Evolutionary conservation across 2,888 invertebrate species (phyloP).

Genomic region (Octonoba sinensis): DNA sequence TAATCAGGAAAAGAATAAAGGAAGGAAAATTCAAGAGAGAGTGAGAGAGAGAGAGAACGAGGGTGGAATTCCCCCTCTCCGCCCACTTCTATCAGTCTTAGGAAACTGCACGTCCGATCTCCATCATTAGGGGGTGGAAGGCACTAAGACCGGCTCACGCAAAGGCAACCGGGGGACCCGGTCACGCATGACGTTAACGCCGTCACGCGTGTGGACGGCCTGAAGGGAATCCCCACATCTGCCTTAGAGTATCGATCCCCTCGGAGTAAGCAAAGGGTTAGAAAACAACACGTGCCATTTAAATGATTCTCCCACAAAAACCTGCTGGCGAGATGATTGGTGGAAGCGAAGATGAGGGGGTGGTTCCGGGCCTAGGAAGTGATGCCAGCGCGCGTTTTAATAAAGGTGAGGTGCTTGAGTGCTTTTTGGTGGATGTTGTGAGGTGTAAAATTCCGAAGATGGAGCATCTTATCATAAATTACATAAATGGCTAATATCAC

Average conservation of each 20-base stretch:
- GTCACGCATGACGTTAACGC: constrained; percentile 62
- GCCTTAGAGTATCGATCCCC: constrained; percentile 33
- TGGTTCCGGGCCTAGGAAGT: background rate
- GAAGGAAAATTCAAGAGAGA: too few relatives aligned
- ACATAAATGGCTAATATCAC: too few relatives aligned
- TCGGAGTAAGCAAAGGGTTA: constrained; percentile 43
- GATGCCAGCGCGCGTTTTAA: constrained; percentile 13
- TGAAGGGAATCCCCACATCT: constrained; percentile 50
- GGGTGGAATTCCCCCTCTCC: background rate
- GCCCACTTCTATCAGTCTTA: constrained; percentile 28
- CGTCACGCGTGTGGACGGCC: constrained; percentile 54
- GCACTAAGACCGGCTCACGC: constrained; percentile 33
- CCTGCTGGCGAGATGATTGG: constrained; percentile 22
- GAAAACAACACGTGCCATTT: constrained; percentile 47
- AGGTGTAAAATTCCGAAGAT: too few relatives aligned
- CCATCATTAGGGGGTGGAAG: constrained; percentile 13
- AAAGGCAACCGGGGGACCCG: constrained; percentile 29
- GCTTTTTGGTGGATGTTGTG: too few relatives aligned
- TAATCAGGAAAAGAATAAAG: too few relatives aligned
- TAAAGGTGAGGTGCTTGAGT: constrained; percentile 8
- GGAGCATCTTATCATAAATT: too few relatives aligned
- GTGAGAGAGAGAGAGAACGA: background rate
- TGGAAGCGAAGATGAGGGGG: background rate
- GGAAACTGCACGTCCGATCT: constrained; percentile 26
- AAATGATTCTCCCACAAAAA: constrained; percentile 46